Percentiles rank a stretch among this genome's conserved stretches.
Evolutionary conservation across 2,797 vertebrate genomes (phyloP).

Genomic region (Alca torda): DNA sequence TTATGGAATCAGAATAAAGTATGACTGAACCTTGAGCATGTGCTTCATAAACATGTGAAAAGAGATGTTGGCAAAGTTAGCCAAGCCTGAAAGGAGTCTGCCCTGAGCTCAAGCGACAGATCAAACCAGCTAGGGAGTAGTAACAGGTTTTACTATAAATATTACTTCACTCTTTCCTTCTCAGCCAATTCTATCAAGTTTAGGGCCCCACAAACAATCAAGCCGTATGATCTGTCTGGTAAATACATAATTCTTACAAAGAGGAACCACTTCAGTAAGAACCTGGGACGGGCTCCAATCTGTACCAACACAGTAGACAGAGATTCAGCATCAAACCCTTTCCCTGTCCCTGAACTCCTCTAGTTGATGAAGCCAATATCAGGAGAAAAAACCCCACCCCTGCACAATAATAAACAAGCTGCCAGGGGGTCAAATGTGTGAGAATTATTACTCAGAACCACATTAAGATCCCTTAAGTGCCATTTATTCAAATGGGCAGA

Average conservation of each 20-base stretch:
- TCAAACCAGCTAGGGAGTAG: background rate
- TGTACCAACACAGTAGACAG: background rate
- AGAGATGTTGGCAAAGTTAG: slow-evolving; percentile 6
- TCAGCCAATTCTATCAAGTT: background rate
- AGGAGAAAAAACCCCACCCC: background rate
- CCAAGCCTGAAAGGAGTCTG: background rate
- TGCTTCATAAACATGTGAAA: background rate
- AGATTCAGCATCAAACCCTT: background rate
- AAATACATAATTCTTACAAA: background rate
- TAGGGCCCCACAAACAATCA: background rate
- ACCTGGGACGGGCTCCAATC: background rate
- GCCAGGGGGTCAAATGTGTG: background rate
- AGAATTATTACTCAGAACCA: background rate
- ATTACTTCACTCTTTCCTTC: background rate
- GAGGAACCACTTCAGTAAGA: background rate
- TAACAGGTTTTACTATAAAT: background rate
- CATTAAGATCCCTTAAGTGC: background rate
- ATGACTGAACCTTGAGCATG: background rate
- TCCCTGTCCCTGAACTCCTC: background rate
- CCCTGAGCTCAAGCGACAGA: background rate
- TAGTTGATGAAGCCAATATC: background rate
- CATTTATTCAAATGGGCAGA: background rate
- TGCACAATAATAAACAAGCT: background rate
- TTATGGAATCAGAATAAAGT: background rate
- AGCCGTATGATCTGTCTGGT: background rate